Percentiles rank a stretch among this genome's conserved stretches.
These are phyloP conservation scores for Poeciliopsis turneri DNA, from an alignment of 2,797 vertebrate species.

Conservation along the genomic window DNA sequence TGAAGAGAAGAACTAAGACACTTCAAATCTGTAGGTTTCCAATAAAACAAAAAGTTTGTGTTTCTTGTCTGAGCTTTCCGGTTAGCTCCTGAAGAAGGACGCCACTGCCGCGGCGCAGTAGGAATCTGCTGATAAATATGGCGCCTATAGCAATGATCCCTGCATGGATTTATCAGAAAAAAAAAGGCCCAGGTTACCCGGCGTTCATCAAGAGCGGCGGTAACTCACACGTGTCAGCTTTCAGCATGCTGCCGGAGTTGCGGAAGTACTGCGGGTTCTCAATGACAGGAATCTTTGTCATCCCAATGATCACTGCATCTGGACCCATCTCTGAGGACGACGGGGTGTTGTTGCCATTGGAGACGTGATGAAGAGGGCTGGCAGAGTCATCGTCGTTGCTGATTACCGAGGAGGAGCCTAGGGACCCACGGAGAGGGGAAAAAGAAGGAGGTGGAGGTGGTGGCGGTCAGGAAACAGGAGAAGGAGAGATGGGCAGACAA, in stretches of 20 bases:
- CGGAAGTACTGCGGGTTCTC: conserved; percentile 99
- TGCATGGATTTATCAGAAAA: conserved; percentile 75
- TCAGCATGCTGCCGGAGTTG: conserved; percentile 93
- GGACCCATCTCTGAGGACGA: conserved; percentile 98
- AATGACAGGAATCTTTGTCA: conserved; percentile 99
- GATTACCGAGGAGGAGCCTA: conserved; percentile 98
- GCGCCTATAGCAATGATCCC: conserved; percentile 37
- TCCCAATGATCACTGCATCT: conserved; percentile 97
- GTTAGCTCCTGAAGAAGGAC: conserved; percentile 30
- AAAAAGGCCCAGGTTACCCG: conserved; percentile 56
- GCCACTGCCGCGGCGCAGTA: conserved; percentile 52
- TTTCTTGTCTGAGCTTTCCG: conserved; percentile 15
- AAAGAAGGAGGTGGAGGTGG: conserved; percentile 16
- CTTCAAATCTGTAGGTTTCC: not conserved
- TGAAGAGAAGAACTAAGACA: not conserved
- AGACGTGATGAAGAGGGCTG: conserved; percentile 98
- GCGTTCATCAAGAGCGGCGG: conserved; percentile 31
- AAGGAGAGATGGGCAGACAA: conserved; percentile 12
- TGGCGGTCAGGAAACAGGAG: conserved; percentile 10
- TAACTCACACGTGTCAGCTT: conserved; percentile 98
- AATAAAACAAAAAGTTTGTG: conserved; percentile 1
- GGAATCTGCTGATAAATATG: conserved; percentile 61
- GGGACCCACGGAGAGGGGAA: conserved; percentile 41
- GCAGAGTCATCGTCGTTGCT: conserved; percentile 98
- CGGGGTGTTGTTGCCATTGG: conserved; percentile 98